Base-by-base conservation (phyloP, 1,140 invertebrate species). In the Doryteuthis pealeii region DNA sequence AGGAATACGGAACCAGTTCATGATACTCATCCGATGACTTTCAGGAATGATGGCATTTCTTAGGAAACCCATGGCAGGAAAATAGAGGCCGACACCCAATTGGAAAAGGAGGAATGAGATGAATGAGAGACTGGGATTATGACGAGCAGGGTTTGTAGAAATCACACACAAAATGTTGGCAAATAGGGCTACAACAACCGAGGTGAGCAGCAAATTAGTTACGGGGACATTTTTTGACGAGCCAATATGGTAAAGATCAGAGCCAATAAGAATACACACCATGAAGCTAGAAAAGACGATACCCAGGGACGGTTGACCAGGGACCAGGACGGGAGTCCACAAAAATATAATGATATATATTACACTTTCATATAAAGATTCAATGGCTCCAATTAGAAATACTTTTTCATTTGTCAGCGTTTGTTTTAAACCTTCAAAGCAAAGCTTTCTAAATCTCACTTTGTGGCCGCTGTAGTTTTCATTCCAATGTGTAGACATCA, bases 301-400 rank as follows among this genome's bases (percentile, higher is more conserved):
- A 30, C 87, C 87, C 0, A 87, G 76, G 30, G 85, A 81, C 31
- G 84, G 81, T 62, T 92, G 43, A 88, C 90, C 70, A 32, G 81
- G 76, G 76, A 77, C 89, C 84, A 93, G 82, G 43, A 92, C 89
- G 0, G 92, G 92, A 18, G 92, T 93, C 92, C 92, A 93, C 35
- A 92, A 85, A 83, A 93, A 92, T 28, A 93, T 91, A 83, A 93
- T 92, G 22, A 91, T 91, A 82, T 93, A 93, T 90, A 93, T 92
- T 15, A 91, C 90, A 81, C 92, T 91, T 86, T 93, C 92, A 87
- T 92, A 93, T 10, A 92, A 79, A 8, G 91, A 90, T 84, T 93
- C 92, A 35, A 92, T 89, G n/a, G 91, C 81, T 2, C 92, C 92
- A 18, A 93, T 84, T 75, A 89, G 84, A 30, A 93, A 85, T 28